Evolutionary conservation across 2,888 invertebrate species (phyloP).

Genomic region (Shargacucullia verbasci): DNA sequence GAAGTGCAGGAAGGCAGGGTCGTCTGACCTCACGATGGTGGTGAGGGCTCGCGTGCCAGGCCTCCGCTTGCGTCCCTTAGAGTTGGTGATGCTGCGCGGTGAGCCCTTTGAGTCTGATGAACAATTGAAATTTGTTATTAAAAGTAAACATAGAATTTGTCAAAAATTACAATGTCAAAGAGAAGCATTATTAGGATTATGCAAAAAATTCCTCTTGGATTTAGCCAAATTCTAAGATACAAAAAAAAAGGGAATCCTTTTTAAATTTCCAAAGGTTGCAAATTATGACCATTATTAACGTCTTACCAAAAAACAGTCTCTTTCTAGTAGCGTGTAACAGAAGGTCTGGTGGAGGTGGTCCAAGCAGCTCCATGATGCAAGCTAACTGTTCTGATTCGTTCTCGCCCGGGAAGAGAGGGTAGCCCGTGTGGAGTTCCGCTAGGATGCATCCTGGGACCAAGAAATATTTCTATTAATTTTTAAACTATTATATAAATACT

Average conservation of each 20-base stretch:
- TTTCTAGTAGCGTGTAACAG: conserved; percentile 95
- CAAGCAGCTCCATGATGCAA: conserved; percentile 98
- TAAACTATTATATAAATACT: too few relatives aligned
- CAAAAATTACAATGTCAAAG: too few relatives aligned
- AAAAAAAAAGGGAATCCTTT: background rate
- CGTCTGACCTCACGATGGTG: conserved; percentile 95
- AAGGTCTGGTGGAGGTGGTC: conserved; percentile 96
- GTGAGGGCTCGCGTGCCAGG: conserved; percentile 95
- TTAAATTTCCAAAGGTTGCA: background rate
- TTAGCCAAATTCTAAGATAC: background rate
- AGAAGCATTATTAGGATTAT: too few relatives aligned
- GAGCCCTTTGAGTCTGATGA: conserved; percentile 95
- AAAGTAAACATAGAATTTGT: too few relatives aligned
- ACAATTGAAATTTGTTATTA: background rate
- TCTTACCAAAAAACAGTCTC: conserved; percentile 94
- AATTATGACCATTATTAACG: background rate
- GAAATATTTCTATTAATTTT: too few relatives aligned
- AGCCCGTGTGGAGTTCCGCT: conserved; percentile 98
- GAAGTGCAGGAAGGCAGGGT: conserved; percentile 97
- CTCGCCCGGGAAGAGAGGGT: conserved; percentile 98
- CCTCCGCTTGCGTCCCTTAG: conserved; percentile 96
- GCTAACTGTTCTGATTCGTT: conserved; percentile 99
- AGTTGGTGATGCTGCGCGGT: conserved; percentile 97
- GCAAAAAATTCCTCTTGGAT: too few relatives aligned
- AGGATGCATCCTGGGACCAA: conserved; percentile 94